Percentiles rank a stretch among this genome's conserved stretches.
Evolutionary conservation across 2,888 invertebrate genomes (phyloP).

Genomic region (Pandemis cinnamomeana): DNA sequence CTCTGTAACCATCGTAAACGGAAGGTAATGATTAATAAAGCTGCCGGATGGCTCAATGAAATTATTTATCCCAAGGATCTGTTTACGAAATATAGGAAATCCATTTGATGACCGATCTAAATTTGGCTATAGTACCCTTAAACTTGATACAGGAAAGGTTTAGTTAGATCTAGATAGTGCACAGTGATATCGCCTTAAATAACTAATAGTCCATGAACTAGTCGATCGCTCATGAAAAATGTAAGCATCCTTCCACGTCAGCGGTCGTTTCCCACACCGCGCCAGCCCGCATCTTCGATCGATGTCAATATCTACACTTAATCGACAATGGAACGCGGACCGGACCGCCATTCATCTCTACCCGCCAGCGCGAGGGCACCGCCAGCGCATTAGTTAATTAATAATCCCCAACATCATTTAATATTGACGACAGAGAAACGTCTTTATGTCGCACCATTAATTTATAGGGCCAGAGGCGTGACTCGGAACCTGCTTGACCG

Average conservation of each 20-base stretch:
- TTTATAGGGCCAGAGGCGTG: constrained; percentile 35
- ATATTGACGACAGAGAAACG: constrained; percentile 37
- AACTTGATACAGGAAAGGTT: background rate
- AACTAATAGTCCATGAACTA: background rate
- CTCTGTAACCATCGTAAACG: constrained; percentile 19
- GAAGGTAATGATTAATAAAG: constrained; percentile 9
- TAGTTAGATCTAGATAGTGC: background rate
- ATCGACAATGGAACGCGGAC: constrained; percentile 35
- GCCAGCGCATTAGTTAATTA: constrained; percentile 37
- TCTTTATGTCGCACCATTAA: constrained; percentile 35
- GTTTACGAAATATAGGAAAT: constrained; percentile 6
- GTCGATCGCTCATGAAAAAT: constrained; percentile 22
- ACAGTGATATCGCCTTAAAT: background rate
- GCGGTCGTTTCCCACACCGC: constrained; percentile 19
- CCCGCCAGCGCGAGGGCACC: constrained; percentile 8
- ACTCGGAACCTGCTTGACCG: constrained; percentile 38
- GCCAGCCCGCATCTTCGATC: constrained; percentile 39
- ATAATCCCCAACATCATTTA: constrained; percentile 39
- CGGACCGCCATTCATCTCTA: constrained; percentile 19
- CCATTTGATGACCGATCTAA: constrained; percentile 2
- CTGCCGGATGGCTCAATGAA: constrained; percentile 4
- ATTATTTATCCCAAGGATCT: constrained; percentile 7
- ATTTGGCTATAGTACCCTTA: background rate
- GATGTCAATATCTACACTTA: constrained; percentile 36
- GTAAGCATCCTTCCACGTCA: constrained; percentile 4